Percentiles rank a stretch among this genome's conserved stretches.
Evolutionary conservation across 2,888 invertebrate genomes (phyloP).

Genomic region (Sminthurides aquaticus): DNA sequence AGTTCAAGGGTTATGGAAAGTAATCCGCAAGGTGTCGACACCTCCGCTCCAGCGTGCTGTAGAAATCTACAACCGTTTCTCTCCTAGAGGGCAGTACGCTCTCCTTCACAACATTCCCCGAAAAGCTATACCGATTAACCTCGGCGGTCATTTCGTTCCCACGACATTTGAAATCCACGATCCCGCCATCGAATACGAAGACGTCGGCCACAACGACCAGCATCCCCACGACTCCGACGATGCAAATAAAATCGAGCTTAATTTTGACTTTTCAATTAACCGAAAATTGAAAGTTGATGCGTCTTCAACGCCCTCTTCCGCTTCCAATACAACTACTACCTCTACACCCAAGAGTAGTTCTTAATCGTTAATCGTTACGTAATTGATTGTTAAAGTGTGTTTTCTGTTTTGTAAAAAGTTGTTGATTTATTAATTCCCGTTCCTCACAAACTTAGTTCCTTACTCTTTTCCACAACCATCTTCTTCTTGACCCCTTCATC

Average conservation of each 20-base stretch:
- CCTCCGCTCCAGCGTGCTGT: background rate
- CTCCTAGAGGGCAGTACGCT: background rate
- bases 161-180: background rate
- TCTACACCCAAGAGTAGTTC: no score
- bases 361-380: no score
- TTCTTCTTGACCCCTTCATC: no score
- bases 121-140: slow-evolving; percentile 7
- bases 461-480: no score
- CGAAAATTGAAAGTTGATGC: background rate
- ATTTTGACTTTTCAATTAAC: background rate
- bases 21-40: background rate
- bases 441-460: no score
- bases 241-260: background rate
- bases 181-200: background rate
- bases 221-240: background rate
- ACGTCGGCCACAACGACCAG: background rate
- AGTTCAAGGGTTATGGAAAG: slow-evolving; percentile 1
- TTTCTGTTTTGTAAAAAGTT: no score
- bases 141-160: slow-evolving; percentile 9
- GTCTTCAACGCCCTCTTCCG: no score
- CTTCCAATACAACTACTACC: no score
- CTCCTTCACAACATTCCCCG: slow-evolving; percentile 10
- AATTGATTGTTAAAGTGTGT: no score
- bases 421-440: no score
- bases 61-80: background rate